Evolutionary conservation across 2,888 invertebrate species (phyloP), one percentile per base, ranked within the genome.

Genomic region (Xanthorhoe spadicearia): DNA sequence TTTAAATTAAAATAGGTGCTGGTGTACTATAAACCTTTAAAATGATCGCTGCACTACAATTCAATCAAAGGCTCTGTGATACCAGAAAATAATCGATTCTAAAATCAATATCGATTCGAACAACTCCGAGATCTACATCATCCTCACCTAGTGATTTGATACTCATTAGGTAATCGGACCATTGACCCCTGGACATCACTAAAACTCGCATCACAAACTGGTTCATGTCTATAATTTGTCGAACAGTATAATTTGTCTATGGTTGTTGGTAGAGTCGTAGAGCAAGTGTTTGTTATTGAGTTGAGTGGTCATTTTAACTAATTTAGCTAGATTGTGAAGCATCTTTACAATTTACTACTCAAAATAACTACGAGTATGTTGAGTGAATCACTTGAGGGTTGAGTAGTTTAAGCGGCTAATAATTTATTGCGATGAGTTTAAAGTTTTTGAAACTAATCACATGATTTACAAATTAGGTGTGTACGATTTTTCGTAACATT

Each of bases 151-250:
- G 4, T 13, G 35, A 61, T 49, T 17, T 59, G 18, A 18, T 18
- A 18, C 18, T 50, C 49, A 18, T 63, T 52, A 62, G 62, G 50
- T 52, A 61, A 62, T 19, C 15, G 59, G 70, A 65, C 59, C 70
- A 59, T 70, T 70, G 70, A 70, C 68, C 70, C 50, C 55, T 59
- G 17, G 13, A 19, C 53, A 57, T 38, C 18, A 64, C 38, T 52
- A 48, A 43, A 43, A 55, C 54, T 52, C 64, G 13, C 65, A 59
- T 49, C 17, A 17, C 61, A 59, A 64, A 67, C 57, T 60, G 23
- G 64, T 52, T 48, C 48, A 48, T 15, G 51, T 61, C 53, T 51
- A 54, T 58, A 68, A 51, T 63, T 60, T 67, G 61, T 62, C 53
- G 64, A 70, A 51, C 52, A 59, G 53, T 60, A 48, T 48, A 48